phyloP scores from a whole-genome alignment of 2,113 vertebrate genomes.

The Pseudonaja textilis region DNA sequence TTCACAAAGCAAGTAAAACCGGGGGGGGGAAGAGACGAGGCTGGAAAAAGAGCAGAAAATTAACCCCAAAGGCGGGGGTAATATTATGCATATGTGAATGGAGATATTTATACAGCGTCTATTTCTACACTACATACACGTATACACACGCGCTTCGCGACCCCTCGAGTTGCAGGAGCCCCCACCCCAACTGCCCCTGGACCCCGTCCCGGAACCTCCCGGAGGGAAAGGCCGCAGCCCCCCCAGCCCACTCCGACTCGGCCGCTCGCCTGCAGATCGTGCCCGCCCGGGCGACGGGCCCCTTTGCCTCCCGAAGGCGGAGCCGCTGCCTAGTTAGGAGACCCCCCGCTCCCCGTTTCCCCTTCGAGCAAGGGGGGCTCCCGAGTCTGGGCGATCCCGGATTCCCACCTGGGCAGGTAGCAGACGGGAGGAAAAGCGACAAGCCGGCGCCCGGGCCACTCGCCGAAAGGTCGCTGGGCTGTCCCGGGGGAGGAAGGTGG shows the following conservation, averaged over 20 bases:
- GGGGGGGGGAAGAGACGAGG: background rate
- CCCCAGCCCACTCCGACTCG: background rate
- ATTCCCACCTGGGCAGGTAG: background rate
- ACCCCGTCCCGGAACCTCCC: too few relatives aligned
- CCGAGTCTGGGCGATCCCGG: too few relatives aligned
- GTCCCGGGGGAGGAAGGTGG: rapidly evolving
- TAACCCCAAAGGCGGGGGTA: constrained; percentile 36
- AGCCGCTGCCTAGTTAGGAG: background rate
- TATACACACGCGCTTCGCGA: constrained; percentile 25
- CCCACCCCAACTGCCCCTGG: too few relatives aligned
- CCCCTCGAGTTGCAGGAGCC: background rate
- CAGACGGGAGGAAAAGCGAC: background rate
- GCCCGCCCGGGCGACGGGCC: too few relatives aligned
- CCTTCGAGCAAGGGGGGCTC: background rate
- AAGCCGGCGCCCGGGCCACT: background rate
- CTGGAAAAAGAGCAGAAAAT: constrained; percentile 22
- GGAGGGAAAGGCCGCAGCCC: background rate
- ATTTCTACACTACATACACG: constrained; percentile 49
- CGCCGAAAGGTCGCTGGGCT: too few relatives aligned
- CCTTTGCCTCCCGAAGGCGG: too few relatives aligned
- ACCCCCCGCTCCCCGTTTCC: background rate
- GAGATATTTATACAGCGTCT: constrained; percentile 49
- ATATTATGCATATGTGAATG: constrained; percentile 39
- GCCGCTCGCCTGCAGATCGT: too few relatives aligned
- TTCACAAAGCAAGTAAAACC: constrained; percentile 46